These are phyloP conservation scores for Corapipo altera DNA, from an alignment of 2,113 vertebrate species.

Conservation along the genomic window DNA sequence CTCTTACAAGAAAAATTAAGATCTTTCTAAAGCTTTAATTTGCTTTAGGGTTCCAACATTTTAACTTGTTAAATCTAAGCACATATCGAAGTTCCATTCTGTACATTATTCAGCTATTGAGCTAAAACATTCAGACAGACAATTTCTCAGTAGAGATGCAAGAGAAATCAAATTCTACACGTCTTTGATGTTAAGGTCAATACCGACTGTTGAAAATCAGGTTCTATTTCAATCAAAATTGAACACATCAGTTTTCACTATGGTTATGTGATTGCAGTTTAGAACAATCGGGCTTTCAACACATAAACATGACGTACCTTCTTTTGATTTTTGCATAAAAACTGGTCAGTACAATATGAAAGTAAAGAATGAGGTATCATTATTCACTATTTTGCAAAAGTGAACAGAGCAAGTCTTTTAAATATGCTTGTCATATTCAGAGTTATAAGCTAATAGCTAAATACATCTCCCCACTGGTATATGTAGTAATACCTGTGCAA, in stretches of 20 bases:
- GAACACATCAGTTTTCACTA: not conserved
- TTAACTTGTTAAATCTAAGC: not conserved
- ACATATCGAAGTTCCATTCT: not conserved
- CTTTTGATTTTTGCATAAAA: not conserved
- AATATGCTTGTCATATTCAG: not conserved
- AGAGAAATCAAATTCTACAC: not conserved
- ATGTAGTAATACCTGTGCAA: constrained; percentile 84
- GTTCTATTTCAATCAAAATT: not conserved
- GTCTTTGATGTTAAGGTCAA: not conserved
- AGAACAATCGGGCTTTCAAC: not conserved
- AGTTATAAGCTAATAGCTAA: not conserved
- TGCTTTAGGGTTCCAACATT: not conserved
- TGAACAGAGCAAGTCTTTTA: not conserved
- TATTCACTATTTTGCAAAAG: not conserved
- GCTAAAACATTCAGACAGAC: not conserved
- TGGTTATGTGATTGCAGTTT: not conserved
- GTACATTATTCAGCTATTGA: not conserved
- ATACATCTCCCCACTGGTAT: not conserved
- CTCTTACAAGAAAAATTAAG: not conserved
- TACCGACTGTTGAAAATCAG: not conserved
- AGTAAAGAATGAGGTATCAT: not conserved
- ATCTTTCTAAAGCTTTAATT: not conserved
- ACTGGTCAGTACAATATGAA: not conserved
- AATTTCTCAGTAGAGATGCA: not conserved
- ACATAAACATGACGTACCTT: not conserved